Base-by-base conservation (phyloP, 2,888 invertebrate genomes). In the Coecobrya sp. region DNA sequence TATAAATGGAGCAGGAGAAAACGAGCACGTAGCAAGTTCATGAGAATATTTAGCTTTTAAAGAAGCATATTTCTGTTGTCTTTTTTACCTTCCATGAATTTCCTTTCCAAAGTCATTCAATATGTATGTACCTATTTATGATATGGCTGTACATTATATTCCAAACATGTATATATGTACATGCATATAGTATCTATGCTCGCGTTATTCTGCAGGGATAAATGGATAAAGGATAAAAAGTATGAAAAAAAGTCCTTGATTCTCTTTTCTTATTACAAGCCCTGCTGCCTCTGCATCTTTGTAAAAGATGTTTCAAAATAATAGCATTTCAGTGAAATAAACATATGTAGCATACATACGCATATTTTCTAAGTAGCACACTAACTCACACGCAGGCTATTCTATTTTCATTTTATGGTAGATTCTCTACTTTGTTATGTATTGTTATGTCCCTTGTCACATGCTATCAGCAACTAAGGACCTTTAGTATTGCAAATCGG, bases 321-420 rank as follows among this genome's bases (percentile, higher is more conserved):
- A 13, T 65, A 16, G 11, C 11, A 27, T 36, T 36, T 65, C 13
- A 65, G 65, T 10, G 36, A 19, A 36, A 70, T n/a, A 36, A n/a
- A 70, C 70, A n/a, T 16, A 70, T n/a, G n/a, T n/a, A n/a, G n/a
- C n/a, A n/a, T n/a, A 3, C 7, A 19, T 19, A 30, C 42, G n/a
- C 73, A 19, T 42, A 42, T 73, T 42, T 73, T 42, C 68, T 4
- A 25, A 68, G 16, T 27, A 16, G 4, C n/a, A 55, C n/a, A 13
- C 13, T 49, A 55, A 55, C 55, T 55, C 55, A 16, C 68, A 68
- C 11, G 27, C 16, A 73, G 73, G 42, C 73, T n/a, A 19, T 27
- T 36, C 62, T 22, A 52, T 84, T 84, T n/a, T 62, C 84, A 84
- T 45, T 85, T 68, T 85, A 42, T 65, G 68, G 22, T 45, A 85